phyloP scores from a whole-genome alignment of 2,888 invertebrate genomes.

The Eudasyphora cyanicolor region DNA sequence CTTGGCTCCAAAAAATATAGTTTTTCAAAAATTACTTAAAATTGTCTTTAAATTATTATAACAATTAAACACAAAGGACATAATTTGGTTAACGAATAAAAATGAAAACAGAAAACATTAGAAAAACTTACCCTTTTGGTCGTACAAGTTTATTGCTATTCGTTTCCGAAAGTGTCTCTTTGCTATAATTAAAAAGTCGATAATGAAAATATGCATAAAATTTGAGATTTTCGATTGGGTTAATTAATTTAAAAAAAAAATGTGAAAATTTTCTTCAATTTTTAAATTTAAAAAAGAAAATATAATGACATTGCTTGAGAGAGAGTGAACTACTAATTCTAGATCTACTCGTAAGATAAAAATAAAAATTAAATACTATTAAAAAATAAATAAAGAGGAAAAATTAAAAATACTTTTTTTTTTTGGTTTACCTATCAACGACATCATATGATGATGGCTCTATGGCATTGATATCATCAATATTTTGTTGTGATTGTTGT shows the following conservation, averaged over 20 bases:
- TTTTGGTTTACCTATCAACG: conserved; percentile 76
- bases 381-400: conserved; percentile 27
- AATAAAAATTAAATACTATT: not conserved
- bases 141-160: conserved; percentile 48
- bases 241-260: conserved; percentile 31
- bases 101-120: conserved; percentile 19
- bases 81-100: conserved; percentile 14
- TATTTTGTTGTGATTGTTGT: conserved; percentile 70
- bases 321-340: too few relatives aligned
- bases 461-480: conserved; percentile 73
- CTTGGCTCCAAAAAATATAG: not conserved
- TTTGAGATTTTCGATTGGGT: conserved; percentile 36
- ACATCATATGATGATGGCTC: conserved; percentile 74
- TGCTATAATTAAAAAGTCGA: conserved; percentile 63
- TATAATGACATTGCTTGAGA: not conserved
- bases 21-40: too few relatives aligned
- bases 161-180: conserved; percentile 58
- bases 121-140: conserved; percentile 57
- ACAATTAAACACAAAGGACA: conserved; percentile 22
- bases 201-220: conserved; percentile 62
- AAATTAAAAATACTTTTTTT: conserved; percentile 20
- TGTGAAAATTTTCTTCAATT: conserved; percentile 6
- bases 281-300: conserved; percentile 33
- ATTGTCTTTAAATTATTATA: not conserved
- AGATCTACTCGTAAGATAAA: not conserved